These are phyloP conservation scores for Sapayoa aenigma DNA, from an alignment of 2,113 vertebrate genomes.

Conservation along the genomic window DNA sequence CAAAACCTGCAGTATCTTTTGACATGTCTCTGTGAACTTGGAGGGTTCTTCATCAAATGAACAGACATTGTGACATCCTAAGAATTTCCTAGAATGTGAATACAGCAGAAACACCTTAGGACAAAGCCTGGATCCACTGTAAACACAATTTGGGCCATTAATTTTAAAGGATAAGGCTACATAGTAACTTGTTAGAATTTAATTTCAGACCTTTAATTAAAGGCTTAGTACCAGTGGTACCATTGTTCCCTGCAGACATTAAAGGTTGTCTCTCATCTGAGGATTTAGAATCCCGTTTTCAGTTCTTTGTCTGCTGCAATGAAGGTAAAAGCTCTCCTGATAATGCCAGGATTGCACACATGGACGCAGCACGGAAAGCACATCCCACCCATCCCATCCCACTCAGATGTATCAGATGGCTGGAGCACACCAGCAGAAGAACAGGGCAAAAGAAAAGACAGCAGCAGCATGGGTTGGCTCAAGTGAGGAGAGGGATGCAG, in stretches of 20 bases:
- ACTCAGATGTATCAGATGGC: fast-evolving
- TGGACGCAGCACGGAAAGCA: fast-evolving
- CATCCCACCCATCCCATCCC: neutral
- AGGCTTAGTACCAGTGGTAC: neutral
- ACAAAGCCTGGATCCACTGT: neutral
- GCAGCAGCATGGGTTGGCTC: neutral
- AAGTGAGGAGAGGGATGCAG: neutral
- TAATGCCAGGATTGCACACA: neutral
- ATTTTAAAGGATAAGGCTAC: neutral
- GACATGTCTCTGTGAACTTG: neutral
- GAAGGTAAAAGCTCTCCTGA: neutral
- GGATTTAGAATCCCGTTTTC: neutral
- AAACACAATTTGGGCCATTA: neutral
- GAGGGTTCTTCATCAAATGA: neutral
- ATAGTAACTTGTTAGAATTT: neutral
- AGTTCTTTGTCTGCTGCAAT: neutral
- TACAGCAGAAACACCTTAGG: neutral
- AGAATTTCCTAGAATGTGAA: neutral
- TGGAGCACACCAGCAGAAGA: neutral
- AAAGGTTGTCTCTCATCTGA: fast-evolving
- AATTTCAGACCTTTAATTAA: slow-evolving; percentile 27
- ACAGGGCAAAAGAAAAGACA: neutral
- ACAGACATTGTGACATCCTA: neutral
- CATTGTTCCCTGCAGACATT: neutral
- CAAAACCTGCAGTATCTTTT: neutral